Conservation (phyloP, 2,888 invertebrate species). For the Chaetoderma sp. region DNA sequence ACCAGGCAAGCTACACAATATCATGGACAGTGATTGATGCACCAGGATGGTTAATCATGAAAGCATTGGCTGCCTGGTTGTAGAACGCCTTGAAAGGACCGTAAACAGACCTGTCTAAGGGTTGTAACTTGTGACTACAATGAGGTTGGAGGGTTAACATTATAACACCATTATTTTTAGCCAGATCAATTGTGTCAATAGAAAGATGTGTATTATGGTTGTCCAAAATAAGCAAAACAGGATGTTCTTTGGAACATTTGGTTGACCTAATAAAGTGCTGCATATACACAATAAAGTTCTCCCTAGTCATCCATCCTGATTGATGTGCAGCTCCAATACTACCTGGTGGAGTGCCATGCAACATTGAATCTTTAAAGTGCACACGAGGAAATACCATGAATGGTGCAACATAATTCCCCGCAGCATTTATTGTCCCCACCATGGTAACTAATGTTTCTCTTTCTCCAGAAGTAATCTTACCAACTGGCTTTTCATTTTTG, state of each 20-base stretch:
- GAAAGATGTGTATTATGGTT: slow-evolving; percentile 52
- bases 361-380: slow-evolving; percentile 12
- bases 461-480: slow-evolving; percentile 17
- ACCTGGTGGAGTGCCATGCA: slow-evolving; percentile 8
- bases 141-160: slow-evolving; percentile 64
- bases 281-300: slow-evolving; percentile 19
- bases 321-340: slow-evolving; percentile 12
- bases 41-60: slow-evolving; percentile 59
- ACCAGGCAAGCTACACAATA: slow-evolving; percentile 35
- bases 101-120: slow-evolving; percentile 66
- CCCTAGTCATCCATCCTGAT: slow-evolving; percentile 37
- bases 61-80: slow-evolving; percentile 48
- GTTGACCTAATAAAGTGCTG: slow-evolving; percentile 49
- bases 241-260: slow-evolving; percentile 42
- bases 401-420: slow-evolving; percentile 13
- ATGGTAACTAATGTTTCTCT: slow-evolving; percentile 14
- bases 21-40: slow-evolving; percentile 66
- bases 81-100: slow-evolving; percentile 62
- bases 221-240: slow-evolving; percentile 48
- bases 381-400: slow-evolving; percentile 22
- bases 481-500: slow-evolving; percentile 3
- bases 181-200: slow-evolving; percentile 44
- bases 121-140: slow-evolving; percentile 68
- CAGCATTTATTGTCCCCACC: slow-evolving; percentile 5
- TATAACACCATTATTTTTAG: slow-evolving; percentile 62